Evolutionary conservation across 1,140 invertebrate genomes (phyloP), one percentile per base, ranked within the genome.

Genomic region (Drosophila murphyi): DNA sequence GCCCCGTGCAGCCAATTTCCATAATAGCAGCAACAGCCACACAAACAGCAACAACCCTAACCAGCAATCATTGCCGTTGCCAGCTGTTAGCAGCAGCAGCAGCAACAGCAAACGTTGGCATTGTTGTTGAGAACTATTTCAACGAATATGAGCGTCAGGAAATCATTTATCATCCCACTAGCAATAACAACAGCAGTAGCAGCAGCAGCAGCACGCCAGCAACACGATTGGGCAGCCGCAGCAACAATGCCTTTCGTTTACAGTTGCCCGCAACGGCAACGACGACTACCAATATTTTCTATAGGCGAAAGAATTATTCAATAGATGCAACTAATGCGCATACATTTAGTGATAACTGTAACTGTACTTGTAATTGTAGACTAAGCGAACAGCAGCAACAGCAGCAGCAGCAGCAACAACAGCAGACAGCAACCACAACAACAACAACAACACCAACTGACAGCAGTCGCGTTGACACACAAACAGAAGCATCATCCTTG

Each of bases 141-240:
- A 91, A 91, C 80, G 89, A 91, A 83, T 91, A 91, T 72, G 89
- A 91, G 74, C 89, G 89, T 83, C 89, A 91, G 89, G 89, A 91
- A 91, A 91, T 91, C 86, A 91, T 91, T 77, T 91, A 91, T 91
- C 88, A 90, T 79, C 81, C 80, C 62, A 85, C 77, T 74, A 83
- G 72, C 69, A 88, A 63, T 31, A 78, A 69, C 65, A 76, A 52
- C 81, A 78, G 47, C 71, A 82, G 41, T 48, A 54, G 31, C 63
- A 80, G 52, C 70, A 65, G 41, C 55, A 76, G 45, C 45, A 47
- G 57, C 55, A 68, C 41, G 63, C 59, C 54, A 51, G 34, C 51
- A 73, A 48, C 57, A 74, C 32, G 60, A 41, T 32, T n/a, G 7
- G 32, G 34, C 34, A 50, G 63, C 41, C 8, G 63, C 39, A 31